phyloP scores from a whole-genome alignment of 2,113 vertebrate genomes.

The Pyxicephalus adspersus region DNA sequence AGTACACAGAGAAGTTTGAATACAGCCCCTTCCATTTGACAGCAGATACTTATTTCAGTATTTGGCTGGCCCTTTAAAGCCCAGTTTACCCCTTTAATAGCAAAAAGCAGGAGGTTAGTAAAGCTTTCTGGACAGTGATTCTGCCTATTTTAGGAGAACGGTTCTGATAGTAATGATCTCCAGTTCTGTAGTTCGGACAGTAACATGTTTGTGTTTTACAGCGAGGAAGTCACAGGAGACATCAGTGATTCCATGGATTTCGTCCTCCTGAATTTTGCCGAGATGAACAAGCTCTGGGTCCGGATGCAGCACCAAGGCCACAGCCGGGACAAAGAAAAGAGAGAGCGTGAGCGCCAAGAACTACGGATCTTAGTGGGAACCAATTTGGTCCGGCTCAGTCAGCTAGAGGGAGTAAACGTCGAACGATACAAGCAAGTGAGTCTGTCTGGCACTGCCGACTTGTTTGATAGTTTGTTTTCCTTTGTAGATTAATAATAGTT shows the following conservation, averaged over 20 bases:
- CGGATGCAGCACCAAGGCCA: slow-evolving; percentile 98
- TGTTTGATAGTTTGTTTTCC: no score
- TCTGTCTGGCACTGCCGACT: background rate
- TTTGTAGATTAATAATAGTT: background rate
- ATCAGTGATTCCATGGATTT: slow-evolving; percentile 98
- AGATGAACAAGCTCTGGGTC: slow-evolving; percentile 99
- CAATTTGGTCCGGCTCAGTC: slow-evolving; percentile 95
- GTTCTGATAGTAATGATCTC: background rate
- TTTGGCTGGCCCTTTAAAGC: background rate
- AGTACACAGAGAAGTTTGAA: no score
- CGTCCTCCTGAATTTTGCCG: slow-evolving; percentile 95
- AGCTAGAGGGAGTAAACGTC: slow-evolving; percentile 96
- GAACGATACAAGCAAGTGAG: slow-evolving; percentile 95
- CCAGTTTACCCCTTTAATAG: background rate
- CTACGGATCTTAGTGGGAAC: slow-evolving; percentile 95
- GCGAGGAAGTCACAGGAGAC: slow-evolving; percentile 95
- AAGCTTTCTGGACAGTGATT: no score
- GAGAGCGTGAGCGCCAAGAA: slow-evolving; percentile 94
- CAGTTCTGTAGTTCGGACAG: background rate
- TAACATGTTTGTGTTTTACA: slow-evolving; percentile 54
- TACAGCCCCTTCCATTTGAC: no score
- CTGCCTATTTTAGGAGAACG: background rate
- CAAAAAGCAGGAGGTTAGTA: no score
- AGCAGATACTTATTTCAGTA: no score
- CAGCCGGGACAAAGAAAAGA: slow-evolving; percentile 93